phyloP scores from a whole-genome alignment of 2,888 invertebrate species.

The Allolobophora icterica region DNA sequence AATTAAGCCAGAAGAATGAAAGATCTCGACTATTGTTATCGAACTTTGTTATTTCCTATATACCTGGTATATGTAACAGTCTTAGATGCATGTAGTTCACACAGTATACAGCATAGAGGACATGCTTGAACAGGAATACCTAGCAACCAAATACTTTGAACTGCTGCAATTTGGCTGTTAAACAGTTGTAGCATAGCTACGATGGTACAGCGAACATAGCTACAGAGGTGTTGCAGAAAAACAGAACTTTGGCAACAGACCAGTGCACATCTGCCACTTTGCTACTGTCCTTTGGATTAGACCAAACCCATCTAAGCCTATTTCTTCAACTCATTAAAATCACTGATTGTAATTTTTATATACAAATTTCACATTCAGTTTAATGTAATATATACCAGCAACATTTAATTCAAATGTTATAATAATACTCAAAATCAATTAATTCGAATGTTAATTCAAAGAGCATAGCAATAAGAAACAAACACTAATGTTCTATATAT shows the following conservation, averaged over 20 bases:
- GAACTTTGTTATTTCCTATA: too few relatives aligned
- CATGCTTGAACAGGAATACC: background rate
- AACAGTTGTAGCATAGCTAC: background rate
- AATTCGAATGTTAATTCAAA: background rate
- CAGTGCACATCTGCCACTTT: too few relatives aligned
- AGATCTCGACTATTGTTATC: too few relatives aligned
- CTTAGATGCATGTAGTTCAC: too few relatives aligned
- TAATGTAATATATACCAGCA: background rate
- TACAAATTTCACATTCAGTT: background rate
- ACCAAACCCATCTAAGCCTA: background rate
- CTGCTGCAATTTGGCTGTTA: background rate
- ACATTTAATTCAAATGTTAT: background rate
- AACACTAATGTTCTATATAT: background rate
- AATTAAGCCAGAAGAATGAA: too few relatives aligned
- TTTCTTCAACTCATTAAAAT: background rate
- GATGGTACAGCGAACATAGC: background rate
- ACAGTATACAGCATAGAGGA: too few relatives aligned
- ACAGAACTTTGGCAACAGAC: background rate
- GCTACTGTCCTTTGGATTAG: too few relatives aligned
- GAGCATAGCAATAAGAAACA: background rate
- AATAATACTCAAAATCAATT: too few relatives aligned
- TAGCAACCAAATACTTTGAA: background rate
- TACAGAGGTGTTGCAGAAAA: background rate
- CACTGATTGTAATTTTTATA: background rate
- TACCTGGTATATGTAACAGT: too few relatives aligned